These are phyloP conservation scores for Corvus hawaiiensis DNA, from an alignment of 2,113 vertebrate species.

Conservation along the genomic window DNA sequence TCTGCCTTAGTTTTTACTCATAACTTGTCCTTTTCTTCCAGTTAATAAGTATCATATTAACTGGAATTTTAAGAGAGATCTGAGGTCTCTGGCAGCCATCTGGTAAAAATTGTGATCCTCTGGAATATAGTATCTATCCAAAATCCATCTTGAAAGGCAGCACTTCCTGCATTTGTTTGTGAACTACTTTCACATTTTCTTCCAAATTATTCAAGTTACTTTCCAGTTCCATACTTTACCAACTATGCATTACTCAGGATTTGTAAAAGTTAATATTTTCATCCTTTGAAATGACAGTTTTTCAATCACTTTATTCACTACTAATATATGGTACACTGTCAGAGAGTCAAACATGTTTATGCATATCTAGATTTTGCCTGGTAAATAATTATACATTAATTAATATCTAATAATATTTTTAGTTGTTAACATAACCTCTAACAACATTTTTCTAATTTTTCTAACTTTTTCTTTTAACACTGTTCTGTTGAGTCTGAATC, in stretches of 20 bases:
- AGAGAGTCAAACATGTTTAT: neutral
- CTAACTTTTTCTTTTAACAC: neutral
- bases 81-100: neutral
- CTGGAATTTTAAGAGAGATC: neutral
- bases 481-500: neutral
- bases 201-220: neutral
- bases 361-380: neutral
- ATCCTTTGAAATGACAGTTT: neutral
- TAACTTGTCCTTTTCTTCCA: neutral
- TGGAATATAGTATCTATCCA: neutral
- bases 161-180: neutral
- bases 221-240: neutral
- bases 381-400: neutral
- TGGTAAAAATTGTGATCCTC: neutral
- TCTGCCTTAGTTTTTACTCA: neutral
- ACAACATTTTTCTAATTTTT: neutral
- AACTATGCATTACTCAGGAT: neutral
- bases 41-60: neutral
- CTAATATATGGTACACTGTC: rapidly evolving
- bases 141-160: neutral
- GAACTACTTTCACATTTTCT: neutral
- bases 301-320: neutral
- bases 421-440: neutral
- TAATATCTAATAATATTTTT: neutral
- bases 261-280: neutral